Conservation (phyloP, 1,140 invertebrate species). For the Ladona fulva region DNA sequence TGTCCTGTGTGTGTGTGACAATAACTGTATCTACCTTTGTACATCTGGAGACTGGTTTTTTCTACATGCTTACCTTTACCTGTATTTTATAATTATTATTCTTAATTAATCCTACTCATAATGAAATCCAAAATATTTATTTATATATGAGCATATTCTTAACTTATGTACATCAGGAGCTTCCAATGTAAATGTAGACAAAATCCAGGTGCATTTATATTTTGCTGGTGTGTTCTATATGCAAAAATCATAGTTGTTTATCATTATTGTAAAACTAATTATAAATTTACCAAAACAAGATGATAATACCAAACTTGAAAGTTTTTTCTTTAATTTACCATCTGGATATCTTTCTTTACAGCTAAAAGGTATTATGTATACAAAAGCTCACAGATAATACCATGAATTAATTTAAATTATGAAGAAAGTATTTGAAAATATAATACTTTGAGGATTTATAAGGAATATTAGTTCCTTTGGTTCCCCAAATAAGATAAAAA, state of each 20-base stretch:
- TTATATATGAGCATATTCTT: conserved; percentile 2
- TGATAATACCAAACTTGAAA: neutral
- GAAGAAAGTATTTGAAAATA: too few relatives aligned
- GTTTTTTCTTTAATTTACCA: neutral
- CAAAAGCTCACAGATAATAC: too few relatives aligned
- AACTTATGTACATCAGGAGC: neutral
- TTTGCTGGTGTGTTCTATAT: conserved; percentile 5
- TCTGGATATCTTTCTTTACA: too few relatives aligned
- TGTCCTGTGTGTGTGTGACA: neutral
- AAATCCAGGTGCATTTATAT: conserved; percentile 1
- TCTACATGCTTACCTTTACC: conserved; percentile 1
- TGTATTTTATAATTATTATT: neutral
- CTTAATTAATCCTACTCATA: neutral
- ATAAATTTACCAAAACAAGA: neutral
- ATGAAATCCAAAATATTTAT: conserved; percentile 5
- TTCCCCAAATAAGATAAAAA: too few relatives aligned
- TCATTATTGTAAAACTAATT: neutral
- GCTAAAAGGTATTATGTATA: too few relatives aligned
- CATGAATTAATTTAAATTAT: too few relatives aligned
- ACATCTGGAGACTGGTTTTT: conserved; percentile 1
- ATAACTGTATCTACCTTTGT: conserved; percentile 2
- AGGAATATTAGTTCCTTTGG: too few relatives aligned
- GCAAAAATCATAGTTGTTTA: conserved; percentile 3
- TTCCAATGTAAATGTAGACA: neutral
- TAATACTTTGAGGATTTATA: too few relatives aligned